Evolutionary conservation across 92 coral and sea anemone species (phyloP).

Genomic region (Paramuricea clavata): DNA sequence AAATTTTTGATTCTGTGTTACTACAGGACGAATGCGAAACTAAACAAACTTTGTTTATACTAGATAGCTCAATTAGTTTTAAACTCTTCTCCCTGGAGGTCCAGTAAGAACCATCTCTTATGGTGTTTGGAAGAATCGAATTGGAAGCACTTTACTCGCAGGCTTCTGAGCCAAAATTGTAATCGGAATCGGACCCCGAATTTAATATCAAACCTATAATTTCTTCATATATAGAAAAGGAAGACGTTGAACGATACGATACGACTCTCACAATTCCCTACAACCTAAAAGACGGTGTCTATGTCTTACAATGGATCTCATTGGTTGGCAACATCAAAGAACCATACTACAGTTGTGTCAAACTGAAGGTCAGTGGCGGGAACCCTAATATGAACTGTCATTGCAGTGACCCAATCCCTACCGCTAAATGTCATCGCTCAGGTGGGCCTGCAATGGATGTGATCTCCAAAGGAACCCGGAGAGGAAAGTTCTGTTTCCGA

Average conservation of each 20-base stretch:
- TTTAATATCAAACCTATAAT: no score
- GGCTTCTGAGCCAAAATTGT: no score
- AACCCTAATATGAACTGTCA: slow-evolving; percentile 45
- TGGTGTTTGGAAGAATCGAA: no score
- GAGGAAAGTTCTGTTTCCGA: slow-evolving; percentile 57
- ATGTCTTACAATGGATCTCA: slow-evolving; percentile 48
- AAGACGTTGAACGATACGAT: slow-evolving; percentile 61
- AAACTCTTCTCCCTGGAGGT: no score
- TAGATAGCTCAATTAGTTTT: no score
- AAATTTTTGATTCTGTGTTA: neutral
- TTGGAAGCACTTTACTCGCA: no score
- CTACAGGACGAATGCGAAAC: neutral
- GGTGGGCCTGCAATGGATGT: slow-evolving; percentile 45
- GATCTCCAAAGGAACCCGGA: slow-evolving; percentile 34
- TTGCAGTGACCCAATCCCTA: slow-evolving; percentile 37
- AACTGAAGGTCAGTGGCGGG: slow-evolving; percentile 56
- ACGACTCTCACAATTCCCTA: slow-evolving; percentile 61
- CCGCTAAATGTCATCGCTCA: slow-evolving; percentile 37
- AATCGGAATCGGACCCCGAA: no score
- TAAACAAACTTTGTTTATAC: no score
- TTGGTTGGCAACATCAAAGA: slow-evolving; percentile 48
- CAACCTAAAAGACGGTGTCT: slow-evolving; percentile 63
- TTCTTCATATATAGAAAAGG: slow-evolving; percentile 6
- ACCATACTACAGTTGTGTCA: slow-evolving; percentile 66
- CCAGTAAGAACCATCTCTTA: no score